Evolutionary conservation across 2,888 invertebrate genomes (phyloP), one percentile per base, ranked within the genome.

Genomic region (Homarus gammarus): DNA sequence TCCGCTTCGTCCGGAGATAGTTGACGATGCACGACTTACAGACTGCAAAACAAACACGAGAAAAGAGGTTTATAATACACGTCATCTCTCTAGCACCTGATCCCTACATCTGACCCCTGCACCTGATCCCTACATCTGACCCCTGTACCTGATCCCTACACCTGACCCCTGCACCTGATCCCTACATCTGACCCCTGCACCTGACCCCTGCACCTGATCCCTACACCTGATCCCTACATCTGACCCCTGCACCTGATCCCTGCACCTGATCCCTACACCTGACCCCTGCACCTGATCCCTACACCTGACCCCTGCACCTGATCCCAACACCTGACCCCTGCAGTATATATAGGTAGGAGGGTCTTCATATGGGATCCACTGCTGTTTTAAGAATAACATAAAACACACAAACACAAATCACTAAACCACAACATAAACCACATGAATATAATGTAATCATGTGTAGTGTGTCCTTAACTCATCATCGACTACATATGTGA

Each of bases 21-120:
- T 97, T 96, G 93, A 98, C 96, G 93, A 99, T 97, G 94, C 98
- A 99, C 94, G 98, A 97, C 93, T 97, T 96, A 94, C 98, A 99
- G 95, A 98, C 96, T 96, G 94, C 84, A 94, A 95, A 90, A 92
- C 90, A 92, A 93, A 92, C 84, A 68, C 68, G 31, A n/a, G 18
- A 33, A 33, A 5, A 78, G 31, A 31, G 33, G 33, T 51, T 51
- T 5, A 15, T 56, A 12, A 56, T 56, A 12, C 22, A 1, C 2
- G n/a, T n/a, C n/a, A n/a, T n/a, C n/a, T n/a, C n/a, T n/a, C n/a
- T n/a, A n/a, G n/a, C n/a, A n/a, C n/a, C n/a, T n/a, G n/a, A n/a
- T n/a, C n/a, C n/a, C n/a, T n/a, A n/a, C n/a, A n/a, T n/a, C n/a
- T n/a, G n/a, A n/a, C n/a, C n/a, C n/a, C n/a, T n/a, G n/a, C n/a